Percentiles rank a stretch among this genome's conserved stretches.
Conservation (phyloP, 2,797 vertebrate species). For the Coregonus ussuriensis region DNA sequence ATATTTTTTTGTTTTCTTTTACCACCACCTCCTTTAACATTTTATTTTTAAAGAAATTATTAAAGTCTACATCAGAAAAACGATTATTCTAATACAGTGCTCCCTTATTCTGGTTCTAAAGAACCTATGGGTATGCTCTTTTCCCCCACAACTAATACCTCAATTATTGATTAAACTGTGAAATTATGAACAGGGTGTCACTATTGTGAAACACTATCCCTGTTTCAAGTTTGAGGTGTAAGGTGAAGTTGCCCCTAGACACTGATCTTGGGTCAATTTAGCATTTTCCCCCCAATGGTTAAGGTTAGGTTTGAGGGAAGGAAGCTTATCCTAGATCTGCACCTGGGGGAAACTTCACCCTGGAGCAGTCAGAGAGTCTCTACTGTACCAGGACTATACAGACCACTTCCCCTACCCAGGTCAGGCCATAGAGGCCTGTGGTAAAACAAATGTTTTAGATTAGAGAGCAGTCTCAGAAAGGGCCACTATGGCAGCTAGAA, state of each 20-base stretch:
- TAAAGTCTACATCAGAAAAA: constrained; percentile 72
- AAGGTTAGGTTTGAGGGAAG: neutral
- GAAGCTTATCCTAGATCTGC: neutral
- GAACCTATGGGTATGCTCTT: constrained; percentile 4
- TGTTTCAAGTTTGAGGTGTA: neutral
- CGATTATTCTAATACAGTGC: constrained; percentile 63
- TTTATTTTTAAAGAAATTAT: constrained; percentile 84
- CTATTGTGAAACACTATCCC: neutral
- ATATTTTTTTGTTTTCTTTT: constrained; percentile 82
- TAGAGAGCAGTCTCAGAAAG: constrained; percentile 56
- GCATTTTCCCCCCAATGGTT: neutral
- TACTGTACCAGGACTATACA: constrained; percentile 27
- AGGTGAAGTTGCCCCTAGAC: neutral
- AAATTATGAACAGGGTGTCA: neutral
- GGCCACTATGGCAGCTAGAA: constrained; percentile 63
- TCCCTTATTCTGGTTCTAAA: constrained; percentile 7
- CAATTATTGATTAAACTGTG: neutral
- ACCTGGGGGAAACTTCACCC: no score
- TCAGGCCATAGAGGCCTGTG: constrained; percentile 49
- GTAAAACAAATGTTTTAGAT: constrained; percentile 56
- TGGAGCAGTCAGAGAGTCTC: neutral
- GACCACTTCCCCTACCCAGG: constrained; percentile 23
- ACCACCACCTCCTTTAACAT: constrained; percentile 82
- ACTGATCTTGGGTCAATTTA: neutral
- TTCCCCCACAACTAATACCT: constrained; percentile 1